Conservation (phyloP, 2,113 vertebrate genomes). For the Lophura nycthemera region DNA sequence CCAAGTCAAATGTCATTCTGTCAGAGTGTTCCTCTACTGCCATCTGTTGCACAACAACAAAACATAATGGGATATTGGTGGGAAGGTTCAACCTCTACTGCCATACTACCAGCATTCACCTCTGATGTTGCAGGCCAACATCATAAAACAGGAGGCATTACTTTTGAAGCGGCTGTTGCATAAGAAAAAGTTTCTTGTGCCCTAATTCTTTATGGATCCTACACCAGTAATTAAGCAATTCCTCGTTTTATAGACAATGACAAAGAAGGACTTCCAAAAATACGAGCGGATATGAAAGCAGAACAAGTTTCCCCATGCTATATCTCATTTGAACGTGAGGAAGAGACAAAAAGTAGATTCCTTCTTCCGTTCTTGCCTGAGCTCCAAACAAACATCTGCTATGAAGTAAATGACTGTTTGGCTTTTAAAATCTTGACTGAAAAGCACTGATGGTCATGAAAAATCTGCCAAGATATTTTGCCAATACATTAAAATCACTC, state of each 20-base stretch:
- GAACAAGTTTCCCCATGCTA: rapidly evolving
- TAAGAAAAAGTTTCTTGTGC: background rate
- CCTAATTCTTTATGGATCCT: rapidly evolving
- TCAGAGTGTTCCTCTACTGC: too few relatives aligned
- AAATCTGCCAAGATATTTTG: background rate
- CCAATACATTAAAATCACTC: background rate
- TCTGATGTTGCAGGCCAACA: too few relatives aligned
- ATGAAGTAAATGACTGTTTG: background rate
- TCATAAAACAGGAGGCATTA: too few relatives aligned
- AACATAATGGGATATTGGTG: too few relatives aligned
- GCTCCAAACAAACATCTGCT: background rate
- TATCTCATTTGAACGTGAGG: background rate
- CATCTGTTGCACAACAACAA: too few relatives aligned
- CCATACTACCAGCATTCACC: too few relatives aligned
- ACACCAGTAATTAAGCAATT: rapidly evolving
- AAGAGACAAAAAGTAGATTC: background rate
- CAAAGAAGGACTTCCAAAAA: background rate
- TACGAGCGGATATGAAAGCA: background rate
- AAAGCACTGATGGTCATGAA: background rate
- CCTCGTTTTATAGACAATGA: background rate
- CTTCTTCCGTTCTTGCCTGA: background rate
- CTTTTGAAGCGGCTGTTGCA: background rate
- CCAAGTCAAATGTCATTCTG: too few relatives aligned
- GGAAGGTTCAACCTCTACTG: too few relatives aligned
- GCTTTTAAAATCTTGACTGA: background rate